phyloP scores from a whole-genome alignment of 1,140 invertebrate genomes.

The Trachymyrmex septentrionalis region DNA sequence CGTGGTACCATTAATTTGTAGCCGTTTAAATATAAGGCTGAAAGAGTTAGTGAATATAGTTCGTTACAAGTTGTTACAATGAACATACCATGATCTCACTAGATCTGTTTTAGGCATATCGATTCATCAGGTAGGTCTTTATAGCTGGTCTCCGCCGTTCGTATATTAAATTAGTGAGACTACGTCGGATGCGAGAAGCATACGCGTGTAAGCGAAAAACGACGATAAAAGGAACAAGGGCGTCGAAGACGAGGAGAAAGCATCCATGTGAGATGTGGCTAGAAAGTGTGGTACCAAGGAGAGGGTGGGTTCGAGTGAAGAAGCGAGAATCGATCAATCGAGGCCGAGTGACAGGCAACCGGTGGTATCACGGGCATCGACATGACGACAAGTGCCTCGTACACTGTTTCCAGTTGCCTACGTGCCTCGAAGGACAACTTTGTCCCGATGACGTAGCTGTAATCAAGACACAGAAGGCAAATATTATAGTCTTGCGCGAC shows the following conservation, averaged over 20 bases:
- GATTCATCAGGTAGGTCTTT: slow-evolving; percentile 58
- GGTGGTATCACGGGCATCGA: slow-evolving; percentile 77
- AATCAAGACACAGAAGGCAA: slow-evolving; percentile 14
- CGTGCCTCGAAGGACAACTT: slow-evolving; percentile 64
- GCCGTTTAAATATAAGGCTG: slow-evolving; percentile 14
- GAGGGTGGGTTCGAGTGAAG: slow-evolving; percentile 53
- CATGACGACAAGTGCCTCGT: slow-evolving; percentile 79
- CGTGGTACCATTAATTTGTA: slow-evolving; percentile 30
- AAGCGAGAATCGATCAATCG: slow-evolving; percentile 81
- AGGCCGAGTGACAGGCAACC: slow-evolving; percentile 78
- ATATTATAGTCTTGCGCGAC: slow-evolving; percentile 22
- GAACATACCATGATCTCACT: slow-evolving; percentile 16
- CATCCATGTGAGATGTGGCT: slow-evolving; percentile 43
- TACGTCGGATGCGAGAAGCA: slow-evolving; percentile 50
- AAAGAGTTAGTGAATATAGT: slow-evolving; percentile 78
- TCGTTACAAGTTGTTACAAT: slow-evolving; percentile 70
- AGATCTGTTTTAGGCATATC: slow-evolving; percentile 35
- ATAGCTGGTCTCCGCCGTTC: slow-evolving; percentile 54
- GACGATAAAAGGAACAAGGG: slow-evolving; percentile 68
- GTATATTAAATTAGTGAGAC: slow-evolving; percentile 74
- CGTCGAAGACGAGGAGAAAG: slow-evolving; percentile 60
- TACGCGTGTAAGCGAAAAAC: slow-evolving; percentile 73
- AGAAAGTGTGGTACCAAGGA: slow-evolving; percentile 30
- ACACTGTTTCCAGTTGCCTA: slow-evolving; percentile 72
- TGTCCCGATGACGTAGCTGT: slow-evolving; percentile 69